Percentiles rank a stretch among this genome's conserved stretches.
Conservation (phyloP, 30 jellyfish, hydroid and myxozoan species). For the Aurelia aurita complex sp. Pacific region DNA sequence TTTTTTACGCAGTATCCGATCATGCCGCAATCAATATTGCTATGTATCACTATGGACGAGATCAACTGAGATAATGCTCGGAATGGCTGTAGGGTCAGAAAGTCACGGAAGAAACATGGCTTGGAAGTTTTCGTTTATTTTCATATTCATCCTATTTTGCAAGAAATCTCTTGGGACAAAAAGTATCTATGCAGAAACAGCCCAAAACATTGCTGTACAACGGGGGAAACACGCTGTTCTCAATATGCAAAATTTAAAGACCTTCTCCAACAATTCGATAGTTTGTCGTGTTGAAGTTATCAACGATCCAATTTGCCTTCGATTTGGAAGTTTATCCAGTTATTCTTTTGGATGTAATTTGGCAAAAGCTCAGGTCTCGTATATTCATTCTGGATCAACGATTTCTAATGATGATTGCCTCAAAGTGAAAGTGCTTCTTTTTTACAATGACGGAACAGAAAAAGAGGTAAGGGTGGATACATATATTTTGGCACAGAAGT, state of each 20-base stretch:
- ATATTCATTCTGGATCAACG: constrained; percentile 49
- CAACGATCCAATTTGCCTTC: constrained; percentile 68
- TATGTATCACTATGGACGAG: too few species aligned
- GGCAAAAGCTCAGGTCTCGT: constrained; percentile 6
- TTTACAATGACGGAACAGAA: constrained; percentile 33
- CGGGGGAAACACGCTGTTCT: constrained; percentile 25
- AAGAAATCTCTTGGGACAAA: background rate
- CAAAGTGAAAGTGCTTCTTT: constrained; percentile 37
- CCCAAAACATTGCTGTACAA: constrained; percentile 1
- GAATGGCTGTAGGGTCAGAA: constrained; percentile 1
- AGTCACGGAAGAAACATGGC: background rate
- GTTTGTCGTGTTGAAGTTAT: constrained; percentile 58
- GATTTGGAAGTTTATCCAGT: constrained; percentile 40
- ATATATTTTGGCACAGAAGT: background rate
- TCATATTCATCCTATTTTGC: background rate
- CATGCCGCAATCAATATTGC: too few species aligned
- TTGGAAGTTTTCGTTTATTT: background rate
- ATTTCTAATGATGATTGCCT: constrained; percentile 45
- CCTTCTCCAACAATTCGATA: constrained; percentile 9
- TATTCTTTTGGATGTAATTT: constrained; percentile 22
- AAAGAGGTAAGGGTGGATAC: constrained; percentile 20
- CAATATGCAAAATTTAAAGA: background rate
- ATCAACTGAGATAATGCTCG: background rate
- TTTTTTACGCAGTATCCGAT: too few species aligned
- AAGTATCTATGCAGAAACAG: background rate